Conservation (phyloP, 2,888 invertebrate species). For the Antheraea yamamai region DNA sequence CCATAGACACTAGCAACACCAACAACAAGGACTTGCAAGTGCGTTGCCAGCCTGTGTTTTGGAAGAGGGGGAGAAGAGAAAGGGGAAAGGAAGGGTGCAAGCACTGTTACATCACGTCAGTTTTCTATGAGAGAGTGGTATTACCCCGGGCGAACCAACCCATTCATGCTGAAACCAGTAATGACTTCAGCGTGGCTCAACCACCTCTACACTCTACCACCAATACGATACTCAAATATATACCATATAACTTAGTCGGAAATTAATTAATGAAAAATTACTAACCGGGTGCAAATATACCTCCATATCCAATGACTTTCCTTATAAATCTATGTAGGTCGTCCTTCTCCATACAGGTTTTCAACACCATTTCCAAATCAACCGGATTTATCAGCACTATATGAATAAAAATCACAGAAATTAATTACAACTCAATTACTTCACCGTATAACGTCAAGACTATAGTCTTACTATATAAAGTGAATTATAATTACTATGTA, state of each 20-base stretch:
- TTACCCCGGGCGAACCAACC: too few relatives aligned
- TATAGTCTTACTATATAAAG: background rate
- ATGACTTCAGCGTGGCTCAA: too few relatives aligned
- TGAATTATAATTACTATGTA: background rate
- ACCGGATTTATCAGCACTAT: constrained; percentile 61
- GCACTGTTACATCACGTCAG: too few relatives aligned
- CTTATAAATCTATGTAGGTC: constrained; percentile 62
- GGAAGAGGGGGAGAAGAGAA: too few relatives aligned
- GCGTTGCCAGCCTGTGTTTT: too few relatives aligned
- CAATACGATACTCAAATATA: too few relatives aligned
- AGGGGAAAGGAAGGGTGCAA: too few relatives aligned
- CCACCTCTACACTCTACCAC: too few relatives aligned
- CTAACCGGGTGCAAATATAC: constrained; percentile 66
- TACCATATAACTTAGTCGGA: background rate
- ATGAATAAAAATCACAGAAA: constrained; percentile 17
- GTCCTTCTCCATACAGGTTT: constrained; percentile 68
- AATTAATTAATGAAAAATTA: background rate
- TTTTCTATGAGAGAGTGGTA: too few relatives aligned
- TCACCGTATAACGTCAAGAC: background rate
- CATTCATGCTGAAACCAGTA: too few relatives aligned
- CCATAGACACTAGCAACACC: too few relatives aligned
- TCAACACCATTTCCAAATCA: constrained; percentile 64
- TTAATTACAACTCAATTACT: background rate
- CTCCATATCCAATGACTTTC: constrained; percentile 57
- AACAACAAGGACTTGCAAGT: too few relatives aligned